Percentiles rank a stretch among this genome's conserved stretches.
Conservation (phyloP, 2,888 invertebrate species). For the Zaprionus lineosus region DNA sequence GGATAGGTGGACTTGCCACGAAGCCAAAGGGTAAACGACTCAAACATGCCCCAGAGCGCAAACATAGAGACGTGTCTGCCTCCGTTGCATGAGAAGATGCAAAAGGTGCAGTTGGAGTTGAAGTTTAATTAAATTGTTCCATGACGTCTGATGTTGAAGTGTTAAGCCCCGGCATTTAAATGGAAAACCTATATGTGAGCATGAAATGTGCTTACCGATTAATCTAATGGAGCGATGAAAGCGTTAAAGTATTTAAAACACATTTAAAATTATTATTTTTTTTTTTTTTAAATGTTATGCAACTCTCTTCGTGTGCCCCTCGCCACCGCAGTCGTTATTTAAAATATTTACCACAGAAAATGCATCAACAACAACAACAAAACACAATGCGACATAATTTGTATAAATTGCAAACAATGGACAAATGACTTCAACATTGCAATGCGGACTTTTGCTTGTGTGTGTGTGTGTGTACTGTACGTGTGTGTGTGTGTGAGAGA, state of each 20-base stretch:
- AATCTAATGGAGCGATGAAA: no score
- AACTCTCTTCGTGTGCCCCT: no score
- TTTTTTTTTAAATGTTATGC: no score
- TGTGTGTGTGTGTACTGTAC: no score
- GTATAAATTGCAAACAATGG: constrained; percentile 35
- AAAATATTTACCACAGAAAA: not conserved
- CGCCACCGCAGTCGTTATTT: no score
- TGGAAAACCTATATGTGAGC: not conserved
- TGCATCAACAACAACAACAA: constrained; percentile 19
- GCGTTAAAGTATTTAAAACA: no score
- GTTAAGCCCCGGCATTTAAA: no score
- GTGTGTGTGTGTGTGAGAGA: no score
- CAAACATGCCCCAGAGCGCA: constrained; percentile 44
- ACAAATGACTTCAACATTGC: constrained; percentile 26
- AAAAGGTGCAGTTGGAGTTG: constrained; percentile 11
- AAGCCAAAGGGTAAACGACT: constrained; percentile 36
- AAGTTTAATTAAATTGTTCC: constrained; percentile 25
- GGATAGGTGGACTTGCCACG: constrained; percentile 38
- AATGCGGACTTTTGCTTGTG: constrained; percentile 21
- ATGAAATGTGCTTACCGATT: no score
- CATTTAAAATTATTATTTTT: no score
- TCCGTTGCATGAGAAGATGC: constrained; percentile 2
- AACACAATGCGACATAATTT: constrained; percentile 48
- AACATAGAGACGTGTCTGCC: constrained; percentile 5
- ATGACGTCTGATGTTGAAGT: no score